Evolutionary conservation across 64 coral and sea anemone species (phyloP), one percentile per base, ranked within the genome.

Genomic region (Acropora yongei): DNA sequence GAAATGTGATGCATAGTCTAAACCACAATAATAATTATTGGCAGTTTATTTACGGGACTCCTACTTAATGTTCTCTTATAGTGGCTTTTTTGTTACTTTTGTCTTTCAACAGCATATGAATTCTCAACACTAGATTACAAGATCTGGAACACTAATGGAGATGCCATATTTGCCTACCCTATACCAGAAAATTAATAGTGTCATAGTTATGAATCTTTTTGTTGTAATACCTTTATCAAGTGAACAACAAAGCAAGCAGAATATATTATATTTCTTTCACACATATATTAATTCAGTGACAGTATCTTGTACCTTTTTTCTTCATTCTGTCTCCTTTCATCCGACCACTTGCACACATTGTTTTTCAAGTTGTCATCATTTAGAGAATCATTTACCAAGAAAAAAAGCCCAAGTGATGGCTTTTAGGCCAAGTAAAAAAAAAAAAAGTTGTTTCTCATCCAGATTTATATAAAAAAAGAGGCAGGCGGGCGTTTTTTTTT

Each of bases 141-240:
- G 74, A 94, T 99, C 51, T 99, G 97, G 97, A 99, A 99, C 78
- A 94, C 94, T 3, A 87, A 91, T 91, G 94, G 97, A 17, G 91
- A 91, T 18, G 91, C 97, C 14, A 72, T 93, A 61, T 67, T 99
- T 47, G 89, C 91, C 9, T 86, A 89, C n/a, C 79, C 86, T 80
- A 88, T 79, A 6, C 88, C 94, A 58, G 74, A 60, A 16, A 30
- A 30, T 30, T 30, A 30, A 73, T 78, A 39, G 65, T 92, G 16
- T 16, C 65, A 18, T 86, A 79, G 78, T 44, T 53, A 92, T 78
- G 30, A 30, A 30, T 30, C 30, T 30, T 30, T 30, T 30, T 30
- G 30, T 30, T 30, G 30, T 30, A 30, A 30, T 30, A 30, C 30
- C 11, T 71, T 71, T 71, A 20, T 20, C 20, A 39, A n/a, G 39